These are phyloP conservation scores for Callocephalon fimbriatum DNA, from an alignment of 2,113 vertebrate species.

Conservation along the genomic window DNA sequence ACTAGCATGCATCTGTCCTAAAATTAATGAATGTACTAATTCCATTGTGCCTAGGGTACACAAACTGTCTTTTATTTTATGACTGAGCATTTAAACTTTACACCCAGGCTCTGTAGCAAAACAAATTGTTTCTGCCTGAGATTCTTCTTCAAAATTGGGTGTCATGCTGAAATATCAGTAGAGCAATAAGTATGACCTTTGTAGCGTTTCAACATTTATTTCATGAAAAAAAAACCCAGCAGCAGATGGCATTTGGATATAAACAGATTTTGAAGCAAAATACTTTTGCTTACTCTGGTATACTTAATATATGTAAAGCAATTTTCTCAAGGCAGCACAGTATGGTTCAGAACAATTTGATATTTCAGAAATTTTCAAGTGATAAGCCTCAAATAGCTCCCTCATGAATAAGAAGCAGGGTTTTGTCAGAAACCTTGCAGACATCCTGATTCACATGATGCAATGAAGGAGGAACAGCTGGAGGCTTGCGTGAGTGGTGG, in stretches of 20 bases:
- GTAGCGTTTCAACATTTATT: not conserved
- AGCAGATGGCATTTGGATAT: slow-evolving; percentile 56
- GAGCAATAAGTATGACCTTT: slow-evolving; percentile 13
- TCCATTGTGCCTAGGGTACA: not conserved
- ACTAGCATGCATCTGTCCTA: not conserved
- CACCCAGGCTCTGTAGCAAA: not conserved
- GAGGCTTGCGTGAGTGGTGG: not conserved
- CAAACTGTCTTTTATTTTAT: not conserved
- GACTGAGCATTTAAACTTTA: slow-evolving; percentile 6
- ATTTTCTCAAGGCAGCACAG: slow-evolving; percentile 28
- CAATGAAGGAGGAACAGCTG: not conserved
- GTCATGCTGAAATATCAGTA: slow-evolving; percentile 29
- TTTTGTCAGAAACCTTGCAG: not conserved
- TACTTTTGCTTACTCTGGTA: slow-evolving; percentile 16
- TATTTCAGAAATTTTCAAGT: slow-evolving; percentile 36
- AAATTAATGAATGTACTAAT: not conserved
- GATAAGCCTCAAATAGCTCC: slow-evolving; percentile 15
- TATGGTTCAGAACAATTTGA: slow-evolving; percentile 30
- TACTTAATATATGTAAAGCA: slow-evolving; percentile 40
- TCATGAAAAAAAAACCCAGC: not conserved
- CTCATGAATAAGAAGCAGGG: not conserved
- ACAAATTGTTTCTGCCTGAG: not conserved
- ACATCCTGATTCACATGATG: not conserved
- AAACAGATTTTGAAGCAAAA: slow-evolving; percentile 55
- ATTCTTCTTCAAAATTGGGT: not conserved